phyloP scores from a whole-genome alignment of 2,888 invertebrate species.

The Acrobeloides nanus region DNA sequence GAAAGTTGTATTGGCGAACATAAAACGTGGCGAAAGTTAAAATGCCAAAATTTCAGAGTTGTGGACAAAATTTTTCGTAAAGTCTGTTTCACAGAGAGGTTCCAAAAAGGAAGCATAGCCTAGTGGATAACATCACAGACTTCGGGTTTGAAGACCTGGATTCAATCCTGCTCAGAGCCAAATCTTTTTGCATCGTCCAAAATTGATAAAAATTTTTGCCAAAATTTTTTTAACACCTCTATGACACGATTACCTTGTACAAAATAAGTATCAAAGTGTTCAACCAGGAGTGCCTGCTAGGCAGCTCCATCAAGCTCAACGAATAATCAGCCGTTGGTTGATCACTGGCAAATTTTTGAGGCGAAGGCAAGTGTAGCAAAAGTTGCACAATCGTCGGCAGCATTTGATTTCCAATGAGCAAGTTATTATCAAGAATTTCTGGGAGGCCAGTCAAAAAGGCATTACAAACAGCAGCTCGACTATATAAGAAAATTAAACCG shows the following conservation, averaged over 20 bases:
- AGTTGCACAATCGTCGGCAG: conserved; percentile 74
- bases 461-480: conserved; percentile 75
- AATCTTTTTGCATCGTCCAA: too few species aligned
- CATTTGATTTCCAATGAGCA: conserved; percentile 79
- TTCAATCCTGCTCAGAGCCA: too few species aligned
- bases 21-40: too few species aligned
- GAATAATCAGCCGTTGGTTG: conserved; percentile 69
- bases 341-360: conserved; percentile 63
- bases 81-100: too few species aligned
- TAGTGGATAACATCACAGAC: too few species aligned
- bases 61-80: background rate
- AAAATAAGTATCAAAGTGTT: conserved; percentile 82
- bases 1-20: too few species aligned
- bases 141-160: too few species aligned
- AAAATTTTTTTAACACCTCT: conserved; percentile 1
- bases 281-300: conserved; percentile 82
- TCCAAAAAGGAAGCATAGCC: too few species aligned
- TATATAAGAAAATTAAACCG: background rate
- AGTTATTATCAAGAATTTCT: conserved; percentile 81
- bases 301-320: conserved; percentile 75
- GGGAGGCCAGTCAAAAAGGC: conserved; percentile 87
- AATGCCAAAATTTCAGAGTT: too few species aligned
- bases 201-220: too few species aligned
- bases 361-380: conserved; percentile 75
- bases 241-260: conserved; percentile 70